Percentiles rank a stretch among this genome's conserved stretches.
These are phyloP conservation scores for Agrotis exclamationis DNA, from an alignment of 2,888 invertebrate genomes.

Conservation along the genomic window DNA sequence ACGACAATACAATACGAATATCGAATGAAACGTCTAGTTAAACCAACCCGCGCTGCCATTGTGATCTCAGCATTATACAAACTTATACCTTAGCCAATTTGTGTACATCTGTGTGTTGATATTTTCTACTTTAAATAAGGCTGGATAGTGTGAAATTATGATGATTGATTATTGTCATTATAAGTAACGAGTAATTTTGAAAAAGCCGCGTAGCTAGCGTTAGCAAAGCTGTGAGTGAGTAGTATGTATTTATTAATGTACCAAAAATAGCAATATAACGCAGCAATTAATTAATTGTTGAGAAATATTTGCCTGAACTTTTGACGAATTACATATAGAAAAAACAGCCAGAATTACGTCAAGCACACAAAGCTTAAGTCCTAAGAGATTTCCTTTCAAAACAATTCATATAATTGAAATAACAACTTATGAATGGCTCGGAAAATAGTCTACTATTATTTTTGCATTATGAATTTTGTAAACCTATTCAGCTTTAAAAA, in stretches of 20 bases:
- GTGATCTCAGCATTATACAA: conserved; percentile 28
- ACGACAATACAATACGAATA: conserved; percentile 56
- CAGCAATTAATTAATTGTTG: not conserved
- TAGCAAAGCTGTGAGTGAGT: conserved; percentile 34
- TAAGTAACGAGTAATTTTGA: conserved; percentile 21
- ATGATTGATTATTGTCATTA: conserved; percentile 8
- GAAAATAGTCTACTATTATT: not conserved
- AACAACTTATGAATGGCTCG: not conserved
- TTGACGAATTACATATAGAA: not conserved
- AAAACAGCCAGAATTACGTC: not conserved
- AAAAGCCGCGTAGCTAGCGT: conserved; percentile 33
- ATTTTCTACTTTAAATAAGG: conserved; percentile 19
- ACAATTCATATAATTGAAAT: not conserved
- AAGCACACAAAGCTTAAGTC: not conserved
- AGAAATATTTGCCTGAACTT: not conserved
- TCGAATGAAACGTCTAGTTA: conserved; percentile 50
- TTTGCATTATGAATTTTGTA: not conserved
- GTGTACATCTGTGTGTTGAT: conserved; percentile 30
- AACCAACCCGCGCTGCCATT: conserved; percentile 42
- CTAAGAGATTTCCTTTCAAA: not conserved
- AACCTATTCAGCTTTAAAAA: not conserved
- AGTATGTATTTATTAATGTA: conserved; percentile 15
- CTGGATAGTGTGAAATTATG: conserved; percentile 12
- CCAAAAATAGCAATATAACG: not conserved
- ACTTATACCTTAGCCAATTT: conserved; percentile 35